A percentile compares a stretch with the other conserved stretches of the same genome.
phyloP scores from a whole-genome alignment of 2,888 invertebrate genomes.

The Electrophaes corylata region DNA sequence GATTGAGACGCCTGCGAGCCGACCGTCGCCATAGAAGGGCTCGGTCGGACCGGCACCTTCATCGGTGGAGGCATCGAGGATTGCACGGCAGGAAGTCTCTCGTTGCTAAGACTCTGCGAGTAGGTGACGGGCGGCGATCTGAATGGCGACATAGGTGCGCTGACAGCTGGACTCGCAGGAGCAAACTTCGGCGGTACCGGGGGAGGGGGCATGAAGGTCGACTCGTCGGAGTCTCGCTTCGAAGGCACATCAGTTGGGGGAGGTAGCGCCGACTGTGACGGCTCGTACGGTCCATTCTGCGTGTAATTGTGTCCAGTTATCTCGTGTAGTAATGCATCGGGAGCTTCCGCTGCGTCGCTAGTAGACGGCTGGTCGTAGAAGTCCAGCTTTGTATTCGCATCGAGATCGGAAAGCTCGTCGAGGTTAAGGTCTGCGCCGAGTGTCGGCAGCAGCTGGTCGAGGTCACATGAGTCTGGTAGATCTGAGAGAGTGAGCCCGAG shows the following conservation, averaged over 20 bases:
- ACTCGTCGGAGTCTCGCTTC: slow-evolving; percentile 50
- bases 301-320: slow-evolving; percentile 25
- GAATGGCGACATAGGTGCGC: slow-evolving; percentile 32
- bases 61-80: slow-evolving; percentile 70
- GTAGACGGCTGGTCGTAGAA: slow-evolving; percentile 57
- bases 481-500: slow-evolving; percentile 69
- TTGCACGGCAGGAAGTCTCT: slow-evolving; percentile 7
- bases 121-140: slow-evolving; percentile 35
- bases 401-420: slow-evolving; percentile 75
- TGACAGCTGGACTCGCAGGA: slow-evolving; percentile 36
- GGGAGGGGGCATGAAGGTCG: slow-evolving; percentile 69
- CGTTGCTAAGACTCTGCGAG: slow-evolving; percentile 5
- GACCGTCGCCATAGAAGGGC: slow-evolving; percentile 70
- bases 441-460: slow-evolving; percentile 87
- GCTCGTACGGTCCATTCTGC: slow-evolving; percentile 58
- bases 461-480: slow-evolving; percentile 80
- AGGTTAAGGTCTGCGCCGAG: slow-evolving; percentile 85
- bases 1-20: slow-evolving; percentile 79
- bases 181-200: slow-evolving; percentile 61
- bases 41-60: slow-evolving; percentile 62
- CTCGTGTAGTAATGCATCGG: slow-evolving; percentile 56
- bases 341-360: slow-evolving; percentile 54
- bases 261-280: slow-evolving; percentile 20
- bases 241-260: slow-evolving; percentile 8
- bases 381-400: slow-evolving; percentile 72